These are phyloP conservation scores for Phyllotreta striolata DNA, from an alignment of 2,888 invertebrate genomes.

Conservation along the genomic window DNA sequence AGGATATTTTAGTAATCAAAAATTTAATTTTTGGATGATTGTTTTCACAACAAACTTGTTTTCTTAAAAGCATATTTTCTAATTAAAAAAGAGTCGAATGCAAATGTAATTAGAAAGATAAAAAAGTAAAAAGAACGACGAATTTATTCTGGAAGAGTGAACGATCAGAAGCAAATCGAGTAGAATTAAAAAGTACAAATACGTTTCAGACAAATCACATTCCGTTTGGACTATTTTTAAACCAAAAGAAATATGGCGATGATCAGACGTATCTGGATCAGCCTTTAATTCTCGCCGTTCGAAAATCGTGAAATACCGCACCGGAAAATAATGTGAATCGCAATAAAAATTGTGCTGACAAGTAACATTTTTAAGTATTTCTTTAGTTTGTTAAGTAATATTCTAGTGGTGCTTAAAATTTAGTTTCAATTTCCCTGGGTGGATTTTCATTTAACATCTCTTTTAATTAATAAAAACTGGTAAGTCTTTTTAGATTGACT, in stretches of 20 bases:
- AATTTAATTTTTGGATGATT: too few species aligned
- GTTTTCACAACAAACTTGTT: too few species aligned
- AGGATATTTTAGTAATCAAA: too few species aligned
- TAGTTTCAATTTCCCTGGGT: constrained; percentile 41
- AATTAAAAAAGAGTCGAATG: too few species aligned
- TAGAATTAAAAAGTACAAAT: constrained; percentile 33
- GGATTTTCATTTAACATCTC: constrained; percentile 42
- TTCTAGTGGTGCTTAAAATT: constrained; percentile 26
- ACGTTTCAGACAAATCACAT: constrained; percentile 37
- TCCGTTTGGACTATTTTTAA: constrained; percentile 58
- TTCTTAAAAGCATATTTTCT: too few species aligned
- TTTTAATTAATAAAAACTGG: constrained; percentile 36
- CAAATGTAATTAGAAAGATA: too few species aligned
- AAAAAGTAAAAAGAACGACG: constrained; percentile 1
- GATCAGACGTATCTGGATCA: constrained; percentile 47
- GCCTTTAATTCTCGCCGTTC: constrained; percentile 36
- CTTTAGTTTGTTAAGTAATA: constrained; percentile 18
- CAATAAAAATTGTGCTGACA: constrained; percentile 31
- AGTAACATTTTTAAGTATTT: constrained; percentile 35
- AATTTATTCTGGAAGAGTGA: constrained; percentile 22
- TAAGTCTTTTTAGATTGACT: constrained; percentile 31
- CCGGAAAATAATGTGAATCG: constrained; percentile 42
- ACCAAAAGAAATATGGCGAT: constrained; percentile 59
- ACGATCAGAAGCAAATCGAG: constrained; percentile 20
- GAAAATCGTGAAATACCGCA: constrained; percentile 23